Evolutionary conservation across 1,140 invertebrate species (phyloP).

Genomic region (Drosophila quadrilineata): DNA sequence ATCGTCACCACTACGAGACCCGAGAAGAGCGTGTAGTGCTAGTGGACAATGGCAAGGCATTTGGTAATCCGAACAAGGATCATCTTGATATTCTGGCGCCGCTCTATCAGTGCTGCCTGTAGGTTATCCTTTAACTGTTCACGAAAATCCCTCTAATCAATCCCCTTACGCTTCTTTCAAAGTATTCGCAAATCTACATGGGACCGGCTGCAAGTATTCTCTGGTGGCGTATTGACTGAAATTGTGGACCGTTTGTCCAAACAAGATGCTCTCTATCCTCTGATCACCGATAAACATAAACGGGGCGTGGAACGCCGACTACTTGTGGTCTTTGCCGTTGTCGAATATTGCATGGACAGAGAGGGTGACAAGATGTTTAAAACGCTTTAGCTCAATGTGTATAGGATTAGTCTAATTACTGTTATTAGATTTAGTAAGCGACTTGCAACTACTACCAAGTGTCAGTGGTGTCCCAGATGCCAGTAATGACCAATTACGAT

Average conservation of each 20-base stretch:
- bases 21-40: constrained; percentile 89
- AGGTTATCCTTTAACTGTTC: constrained; percentile 80
- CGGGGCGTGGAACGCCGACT: constrained; percentile 91
- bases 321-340: constrained; percentile 86
- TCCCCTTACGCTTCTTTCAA: constrained; percentile 64
- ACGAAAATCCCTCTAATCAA: constrained; percentile 1
- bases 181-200: constrained; percentile 87
- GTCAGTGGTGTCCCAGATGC: neutral
- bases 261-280: constrained; percentile 82
- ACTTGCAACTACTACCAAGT: constrained; percentile 12
- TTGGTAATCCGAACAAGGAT: constrained; percentile 92
- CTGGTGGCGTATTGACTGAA: constrained; percentile 85
- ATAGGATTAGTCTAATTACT: constrained; percentile 8
- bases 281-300: constrained; percentile 89
- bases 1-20: constrained; percentile 95
- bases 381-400: constrained; percentile 49
- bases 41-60: constrained; percentile 97
- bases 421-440: constrained; percentile 43
- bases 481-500: neutral
- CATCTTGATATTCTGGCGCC: constrained; percentile 93
- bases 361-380: constrained; percentile 82
- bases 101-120: constrained; percentile 95
- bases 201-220: constrained; percentile 86
- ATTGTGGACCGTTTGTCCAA: constrained; percentile 82
- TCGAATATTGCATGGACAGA: constrained; percentile 87